Base-by-base conservation (phyloP, 2,888 invertebrate genomes). In the Sminthurides aquaticus region DNA sequence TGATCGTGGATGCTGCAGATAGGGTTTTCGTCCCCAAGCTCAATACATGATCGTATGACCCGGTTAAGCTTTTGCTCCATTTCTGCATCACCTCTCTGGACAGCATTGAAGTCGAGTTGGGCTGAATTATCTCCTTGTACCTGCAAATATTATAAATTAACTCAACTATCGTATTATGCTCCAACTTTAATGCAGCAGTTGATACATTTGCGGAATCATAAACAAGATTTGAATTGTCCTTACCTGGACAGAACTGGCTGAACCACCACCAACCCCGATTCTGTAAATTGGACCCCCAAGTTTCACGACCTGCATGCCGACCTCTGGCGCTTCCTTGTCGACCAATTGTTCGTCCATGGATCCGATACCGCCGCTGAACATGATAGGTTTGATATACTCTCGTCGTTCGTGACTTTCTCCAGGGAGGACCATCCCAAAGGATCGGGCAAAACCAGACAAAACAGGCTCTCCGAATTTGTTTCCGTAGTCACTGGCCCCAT, bases 401-500 rank as follows among this genome's bases (percentile, higher is more conserved):
- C 89, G 85, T 64, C 95, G 82, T 69, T 85, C 83, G 20, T 84
- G 84, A 52, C 70, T 70, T 0, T 82, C 81, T 63, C 73, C 74
- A 15, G 73, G 69, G 75, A 88, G 84, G 25, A 82, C 81, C 77
- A 90, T 80, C 1, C 97, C 97, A 78, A 91, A 98, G 0, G 95
- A 90, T 62, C 96, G 85, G 0, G 89, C 88, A 78, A 97, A 98
- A 3, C 98, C 98, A 76, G 84, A 80, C 69, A 98, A 85, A 0
- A 98, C 84, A 0, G 98, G 98, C 78, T 99, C 98, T 0, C 97
- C 98, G 80, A 98, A 99, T 81, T 99, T 98, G 79, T 99, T 99
- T 5, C 98, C 98, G 79, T 98, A 99, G 79, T 99, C 98, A 0
- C 96, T 96, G 2, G 97, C 98, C 1, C 98, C 98, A 78, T 98